Evolutionary conservation across 1,140 invertebrate species (phyloP), one percentile per base, ranked within the genome.

Genomic region (Archegozetes longisetosus): DNA sequence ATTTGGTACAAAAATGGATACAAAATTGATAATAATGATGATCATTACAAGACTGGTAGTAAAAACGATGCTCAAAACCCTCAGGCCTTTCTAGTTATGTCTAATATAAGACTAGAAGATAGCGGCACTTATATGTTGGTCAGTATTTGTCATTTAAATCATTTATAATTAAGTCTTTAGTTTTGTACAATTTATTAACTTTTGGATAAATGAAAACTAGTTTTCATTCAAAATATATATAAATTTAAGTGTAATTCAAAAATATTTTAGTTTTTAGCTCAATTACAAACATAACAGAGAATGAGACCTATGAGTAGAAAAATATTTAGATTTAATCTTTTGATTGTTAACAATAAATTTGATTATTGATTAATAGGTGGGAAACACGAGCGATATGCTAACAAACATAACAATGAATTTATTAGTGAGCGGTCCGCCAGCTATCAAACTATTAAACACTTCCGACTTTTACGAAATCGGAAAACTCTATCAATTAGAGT

Each of bases 1-100:
- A 40, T 32, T 28, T 66, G 66, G 64, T 46, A 52, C 23, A 66
- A 66, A 50, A 55, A 65, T 22, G 12, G n/a, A 49, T 29, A 47
- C 17, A 52, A 6, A 23, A 27, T 54, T 12, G 23, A 62, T 14
- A 25, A 25, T 12, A 53, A 49, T 27, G 14, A 22, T 59, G 14
- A 17, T 14, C 40, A 55, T 55, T 48, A 50, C 22, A 24, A 58
- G 25, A 58, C 49, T 24, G 47, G 49, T 20, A 23, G 17, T 2
- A 50, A 12, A 1, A 2, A 9, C 12, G 23, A 57, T 52, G 22
- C 32, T 25, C 3, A 48, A 26, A 27, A 48, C 51, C 28, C 51
- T 23, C 49, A 49, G 24, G 50, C 49, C 1, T 50, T 25, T 2
- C 49, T 58, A 1, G 29, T 24, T 26, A 55, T 51, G 9, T 22